Evolutionary conservation across 2,113 vertebrate species (phyloP).

Genomic region (Megaceryle maxima): DNA sequence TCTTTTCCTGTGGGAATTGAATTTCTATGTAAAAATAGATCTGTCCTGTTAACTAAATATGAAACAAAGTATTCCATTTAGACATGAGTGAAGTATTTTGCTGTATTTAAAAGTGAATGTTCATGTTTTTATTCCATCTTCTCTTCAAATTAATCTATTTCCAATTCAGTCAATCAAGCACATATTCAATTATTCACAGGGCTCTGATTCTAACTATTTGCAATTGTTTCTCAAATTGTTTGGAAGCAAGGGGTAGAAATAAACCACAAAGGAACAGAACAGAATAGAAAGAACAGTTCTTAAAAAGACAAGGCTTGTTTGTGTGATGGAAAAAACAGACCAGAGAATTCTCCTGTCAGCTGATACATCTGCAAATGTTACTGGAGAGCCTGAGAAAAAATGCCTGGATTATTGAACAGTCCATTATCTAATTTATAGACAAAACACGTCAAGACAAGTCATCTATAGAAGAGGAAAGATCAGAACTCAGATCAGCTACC

Average conservation of each 20-base stretch:
- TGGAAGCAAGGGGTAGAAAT: not conserved
- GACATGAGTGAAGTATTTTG: not conserved
- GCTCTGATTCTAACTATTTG: not conserved
- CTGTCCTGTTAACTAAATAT: not conserved
- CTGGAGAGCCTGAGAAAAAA: not conserved
- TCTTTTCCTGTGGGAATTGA: not conserved
- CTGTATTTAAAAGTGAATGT: not conserved
- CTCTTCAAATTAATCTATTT: not conserved
- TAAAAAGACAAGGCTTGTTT: not conserved
- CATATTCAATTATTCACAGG: not conserved
- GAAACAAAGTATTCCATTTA: not conserved
- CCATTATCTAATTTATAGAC: not conserved
- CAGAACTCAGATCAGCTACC: not conserved
- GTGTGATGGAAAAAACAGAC: not conserved
- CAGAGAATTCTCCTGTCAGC: not conserved
- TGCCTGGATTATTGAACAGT: not conserved
- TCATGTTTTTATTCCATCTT: not conserved
- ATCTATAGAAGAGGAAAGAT: not conserved
- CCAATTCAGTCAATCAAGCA: not conserved
- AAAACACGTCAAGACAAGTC: not conserved
- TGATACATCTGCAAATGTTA: not conserved
- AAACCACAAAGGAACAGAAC: not conserved
- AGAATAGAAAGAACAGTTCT: not conserved
- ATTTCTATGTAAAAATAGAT: not conserved
- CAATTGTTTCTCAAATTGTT: not conserved